Evolutionary conservation across 2,113 vertebrate genomes (phyloP), one percentile per base, ranked within the genome.

Genomic region (Antennarius striatus): DNA sequence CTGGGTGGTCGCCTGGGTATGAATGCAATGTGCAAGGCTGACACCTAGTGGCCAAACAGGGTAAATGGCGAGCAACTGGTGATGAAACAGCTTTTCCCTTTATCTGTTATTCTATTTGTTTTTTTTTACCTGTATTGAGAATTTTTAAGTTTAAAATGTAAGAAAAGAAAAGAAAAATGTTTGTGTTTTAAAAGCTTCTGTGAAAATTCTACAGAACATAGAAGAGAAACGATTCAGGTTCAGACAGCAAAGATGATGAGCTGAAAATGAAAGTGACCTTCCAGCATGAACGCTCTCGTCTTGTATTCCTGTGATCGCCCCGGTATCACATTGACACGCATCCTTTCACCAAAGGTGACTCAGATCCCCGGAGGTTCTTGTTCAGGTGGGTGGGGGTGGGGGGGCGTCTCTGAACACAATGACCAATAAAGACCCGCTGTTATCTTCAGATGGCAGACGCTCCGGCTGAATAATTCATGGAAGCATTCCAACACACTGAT

Each of bases 381-480:
- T 86, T 56, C 57, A 76, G 71, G 79, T 71, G 68, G 64, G 56
- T 4, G 75, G 13, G 39, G 71, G 79, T 71, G 68, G 64, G 56
- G 6, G 75, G 13, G 39, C 64, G 65, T 75, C 75, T 79, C 53
- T 79, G 75, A 63, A 83, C 82, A 83, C 39, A 56, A 78, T 78
- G 82, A 73, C 86, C 63, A 73, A 75, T 84, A 86, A 87, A 81
- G 71, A 82, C 40, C 52, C 77, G 13, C 59, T 53, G 82, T 86
- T 91, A 84, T 90, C 88, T 87, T 72, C 73, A 76, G 69, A 86
- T 85, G 78, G 79, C 82, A 82, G 78, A 68, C 70, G 56, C 82
- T 73, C 78, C 51, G 51, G 78, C 80, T 89, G 79, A 91, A 88
- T 91, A 72, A 91, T 88, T 88, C 70, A 88, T 84, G 79, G 79